Evolutionary conservation across 2,113 vertebrate species (phyloP).

Genomic region (Gobio gobio): DNA sequence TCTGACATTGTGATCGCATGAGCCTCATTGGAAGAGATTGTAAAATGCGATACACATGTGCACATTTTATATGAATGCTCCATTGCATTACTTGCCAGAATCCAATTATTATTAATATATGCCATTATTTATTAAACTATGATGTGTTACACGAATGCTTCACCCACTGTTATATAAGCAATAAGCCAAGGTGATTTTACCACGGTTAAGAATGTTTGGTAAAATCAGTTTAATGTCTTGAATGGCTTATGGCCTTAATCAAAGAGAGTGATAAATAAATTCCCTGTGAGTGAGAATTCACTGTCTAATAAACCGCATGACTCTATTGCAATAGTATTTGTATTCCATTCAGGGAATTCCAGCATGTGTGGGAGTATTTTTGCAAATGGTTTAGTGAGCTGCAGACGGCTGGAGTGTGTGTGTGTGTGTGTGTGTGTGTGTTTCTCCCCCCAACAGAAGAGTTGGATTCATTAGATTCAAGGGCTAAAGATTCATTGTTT

Average conservation of each 20-base stretch:
- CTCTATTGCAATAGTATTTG: neutral
- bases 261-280: too few relatives aligned
- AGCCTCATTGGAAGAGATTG: neutral
- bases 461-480: conserved; percentile 69
- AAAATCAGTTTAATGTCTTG: neutral
- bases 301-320: neutral
- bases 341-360: conserved; percentile 32
- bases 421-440: conserved; percentile 1
- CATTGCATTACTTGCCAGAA: neutral
- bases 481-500: conserved; percentile 72
- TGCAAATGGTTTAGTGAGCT: conserved; percentile 20
- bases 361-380: conserved; percentile 6
- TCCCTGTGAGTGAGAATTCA: neutral
- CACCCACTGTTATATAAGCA: neutral
- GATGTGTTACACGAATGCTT: neutral
- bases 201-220: neutral
- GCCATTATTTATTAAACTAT: neutral
- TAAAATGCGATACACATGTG: neutral
- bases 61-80: neutral
- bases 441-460: conserved; percentile 47
- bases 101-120: neutral
- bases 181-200: neutral
- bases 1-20: neutral
- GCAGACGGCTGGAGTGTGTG: conserved; percentile 25
- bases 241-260: neutral